Evolutionary conservation across 30 jellyfish, hydroid and myxozoan species (phyloP).

Genomic region (Hydractinia echinata): DNA sequence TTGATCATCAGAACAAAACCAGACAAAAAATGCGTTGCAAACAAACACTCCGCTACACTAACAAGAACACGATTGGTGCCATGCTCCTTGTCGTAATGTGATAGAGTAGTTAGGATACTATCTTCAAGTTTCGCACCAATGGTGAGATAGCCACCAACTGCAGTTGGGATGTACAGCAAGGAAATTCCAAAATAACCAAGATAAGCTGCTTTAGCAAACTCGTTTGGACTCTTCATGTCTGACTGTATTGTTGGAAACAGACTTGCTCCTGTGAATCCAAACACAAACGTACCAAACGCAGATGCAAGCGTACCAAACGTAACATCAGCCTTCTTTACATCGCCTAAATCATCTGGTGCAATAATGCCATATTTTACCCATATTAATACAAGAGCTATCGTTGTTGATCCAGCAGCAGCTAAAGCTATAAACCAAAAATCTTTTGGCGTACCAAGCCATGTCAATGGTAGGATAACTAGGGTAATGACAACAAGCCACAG

Average conservation of each 20-base stretch:
- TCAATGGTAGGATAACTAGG: conserved; percentile 31
- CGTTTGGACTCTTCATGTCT: conserved; percentile 39
- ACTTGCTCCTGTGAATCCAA: conserved; percentile 46
- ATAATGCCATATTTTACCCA: conserved; percentile 23
- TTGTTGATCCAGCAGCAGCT: conserved; percentile 45
- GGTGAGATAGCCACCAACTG: conserved; percentile 37
- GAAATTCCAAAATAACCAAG: conserved; percentile 41
- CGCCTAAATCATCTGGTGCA: conserved; percentile 22
- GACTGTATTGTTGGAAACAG: conserved; percentile 50
- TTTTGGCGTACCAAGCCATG: conserved; percentile 60
- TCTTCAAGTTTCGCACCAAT: conserved; percentile 28
- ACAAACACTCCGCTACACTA: conserved; percentile 22
- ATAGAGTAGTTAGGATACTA: conserved; percentile 26
- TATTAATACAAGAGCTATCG: conserved; percentile 30
- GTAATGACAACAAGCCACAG: conserved; percentile 38
- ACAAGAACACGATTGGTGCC: conserved; percentile 19
- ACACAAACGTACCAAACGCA: conserved; percentile 42
- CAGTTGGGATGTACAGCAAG: conserved; percentile 43
- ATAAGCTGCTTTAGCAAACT: conserved; percentile 29
- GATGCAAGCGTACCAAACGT: conserved; percentile 33
- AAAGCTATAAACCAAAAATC: conserved; percentile 54
- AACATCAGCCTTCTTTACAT: conserved; percentile 31
- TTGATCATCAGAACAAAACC: conserved; percentile 42
- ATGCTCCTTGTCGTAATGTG: conserved; percentile 28
- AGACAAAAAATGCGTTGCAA: conserved; percentile 40